Conservation (phyloP, 2,113 vertebrate genomes). For the Cochlearius cochlearius region DNA sequence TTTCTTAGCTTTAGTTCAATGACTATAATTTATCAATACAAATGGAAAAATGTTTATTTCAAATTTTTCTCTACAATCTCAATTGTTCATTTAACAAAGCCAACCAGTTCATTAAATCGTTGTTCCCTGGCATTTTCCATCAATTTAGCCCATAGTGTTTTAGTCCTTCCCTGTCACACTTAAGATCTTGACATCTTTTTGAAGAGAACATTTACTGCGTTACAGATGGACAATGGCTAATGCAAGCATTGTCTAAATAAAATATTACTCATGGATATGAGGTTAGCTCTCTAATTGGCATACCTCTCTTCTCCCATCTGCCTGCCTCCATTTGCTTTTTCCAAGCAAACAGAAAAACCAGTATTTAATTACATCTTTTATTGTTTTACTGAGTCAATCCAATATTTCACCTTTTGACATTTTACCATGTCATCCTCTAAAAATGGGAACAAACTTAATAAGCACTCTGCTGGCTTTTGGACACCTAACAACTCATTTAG, state of each 20-base stretch:
- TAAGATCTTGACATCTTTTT: neutral
- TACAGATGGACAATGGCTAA: neutral
- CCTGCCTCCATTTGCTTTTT: neutral
- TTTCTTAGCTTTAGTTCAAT: neutral
- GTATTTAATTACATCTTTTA: neutral
- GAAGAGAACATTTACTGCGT: neutral
- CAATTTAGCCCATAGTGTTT: neutral
- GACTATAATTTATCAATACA: neutral
- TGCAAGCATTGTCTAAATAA: neutral
- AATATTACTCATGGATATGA: neutral
- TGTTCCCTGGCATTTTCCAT: neutral
- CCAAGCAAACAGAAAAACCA: neutral
- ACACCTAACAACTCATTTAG: neutral
- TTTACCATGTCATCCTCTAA: neutral
- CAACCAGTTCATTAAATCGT: neutral
- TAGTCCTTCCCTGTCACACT: neutral
- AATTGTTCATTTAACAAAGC: neutral
- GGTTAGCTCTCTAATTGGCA: neutral
- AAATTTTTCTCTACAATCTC: neutral
- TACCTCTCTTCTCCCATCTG: neutral
- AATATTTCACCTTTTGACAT: neutral
- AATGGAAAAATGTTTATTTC: neutral
- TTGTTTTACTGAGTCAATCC: neutral
- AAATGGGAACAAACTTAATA: neutral
- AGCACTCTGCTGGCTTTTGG: neutral